A percentile compares a stretch with the other conserved stretches of the same genome.
phyloP scores from a whole-genome alignment of 1,140 invertebrate species.

The Melipona quadrifasciata region DNA sequence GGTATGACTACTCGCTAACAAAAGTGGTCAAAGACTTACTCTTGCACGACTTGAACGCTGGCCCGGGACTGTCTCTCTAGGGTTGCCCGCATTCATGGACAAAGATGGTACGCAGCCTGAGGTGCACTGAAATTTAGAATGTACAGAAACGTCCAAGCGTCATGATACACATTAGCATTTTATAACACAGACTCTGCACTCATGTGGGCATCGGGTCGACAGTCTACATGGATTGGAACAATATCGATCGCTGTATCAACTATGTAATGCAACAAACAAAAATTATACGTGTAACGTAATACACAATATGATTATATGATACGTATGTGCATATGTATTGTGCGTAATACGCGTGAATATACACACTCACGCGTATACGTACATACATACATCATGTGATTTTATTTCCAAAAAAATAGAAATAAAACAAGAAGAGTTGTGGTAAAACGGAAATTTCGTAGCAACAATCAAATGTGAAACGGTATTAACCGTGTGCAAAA shows the following conservation, averaged over 20 bases:
- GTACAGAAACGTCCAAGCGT: conserved; percentile 73
- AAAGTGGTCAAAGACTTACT: conserved; percentile 74
- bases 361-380: not conserved
- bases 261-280: conserved; percentile 50
- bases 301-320: conserved; percentile 38
- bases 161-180: conserved; percentile 62
- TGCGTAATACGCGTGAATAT: not conserved
- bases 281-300: conserved; percentile 22
- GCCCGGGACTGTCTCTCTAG: conserved; percentile 75
- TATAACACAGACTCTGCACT: conserved; percentile 67
- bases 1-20: conserved; percentile 69
- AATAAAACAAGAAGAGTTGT: not conserved
- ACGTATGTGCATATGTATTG: not conserved
- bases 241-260: conserved; percentile 34
- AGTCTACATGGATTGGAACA: conserved; percentile 51
- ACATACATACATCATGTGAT: not conserved
- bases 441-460: not conserved
- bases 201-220: conserved; percentile 66
- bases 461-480: conserved; percentile 2
- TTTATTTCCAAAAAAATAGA: not conserved
- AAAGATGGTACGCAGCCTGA: conserved; percentile 78
- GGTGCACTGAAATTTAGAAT: conserved; percentile 78
- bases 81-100: conserved; percentile 76
- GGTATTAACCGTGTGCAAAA: not conserved
- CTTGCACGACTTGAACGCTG: conserved; percentile 75